Evolutionary conservation across 2,888 invertebrate genomes (phyloP), one percentile per base, ranked within the genome.

Genomic region (Cryptus viduatorius): DNA sequence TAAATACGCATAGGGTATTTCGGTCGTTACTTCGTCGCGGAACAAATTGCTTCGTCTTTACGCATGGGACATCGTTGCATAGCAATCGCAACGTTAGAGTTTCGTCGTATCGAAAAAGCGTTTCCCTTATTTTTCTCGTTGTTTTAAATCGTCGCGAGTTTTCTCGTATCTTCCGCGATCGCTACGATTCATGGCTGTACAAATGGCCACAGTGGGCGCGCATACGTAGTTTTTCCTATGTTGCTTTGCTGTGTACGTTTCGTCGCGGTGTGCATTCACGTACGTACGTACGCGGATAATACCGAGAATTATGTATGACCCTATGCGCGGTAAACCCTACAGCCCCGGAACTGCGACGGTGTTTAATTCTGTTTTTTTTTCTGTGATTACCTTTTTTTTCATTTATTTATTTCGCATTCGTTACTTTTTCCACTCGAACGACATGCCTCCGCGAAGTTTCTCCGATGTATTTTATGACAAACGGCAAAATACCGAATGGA

Each of bases 191-290:
- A 67, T 68, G 24, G 61, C 75, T 1, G 24, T 61, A 73, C 4
- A 80, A 80, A 80, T 73, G 80, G 67, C 73, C 42, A 80, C 53
- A 65, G 14, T 42, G 50, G 44, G 24, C n/a, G 31, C 56, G 8
- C 48, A 37, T 61, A 72, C 61, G 14, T 29, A 42, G 29, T 14
- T 12, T 3, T 24, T 68, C 48, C 19, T 8, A 37, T 37, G 37
- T 4, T 59, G 24, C 24, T 59, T n/a, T 44, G 29, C n/a, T 8
- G 59, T 12, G n/a, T 50, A 56, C n/a, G 24, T 4, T 72, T 59
- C 44, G 42, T 72, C 56, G 59, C 24, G 42, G 59, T n/a, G 42
- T 10, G 3, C 44, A 59, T 59, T 19, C n/a, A 42, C 46, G 24
- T 29, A 42, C 65, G 31, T n/a, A 24, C 59, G n/a, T 29, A 42